Conservation (phyloP, 2,113 vertebrate genomes). For the Anser cygnoides region DNA sequence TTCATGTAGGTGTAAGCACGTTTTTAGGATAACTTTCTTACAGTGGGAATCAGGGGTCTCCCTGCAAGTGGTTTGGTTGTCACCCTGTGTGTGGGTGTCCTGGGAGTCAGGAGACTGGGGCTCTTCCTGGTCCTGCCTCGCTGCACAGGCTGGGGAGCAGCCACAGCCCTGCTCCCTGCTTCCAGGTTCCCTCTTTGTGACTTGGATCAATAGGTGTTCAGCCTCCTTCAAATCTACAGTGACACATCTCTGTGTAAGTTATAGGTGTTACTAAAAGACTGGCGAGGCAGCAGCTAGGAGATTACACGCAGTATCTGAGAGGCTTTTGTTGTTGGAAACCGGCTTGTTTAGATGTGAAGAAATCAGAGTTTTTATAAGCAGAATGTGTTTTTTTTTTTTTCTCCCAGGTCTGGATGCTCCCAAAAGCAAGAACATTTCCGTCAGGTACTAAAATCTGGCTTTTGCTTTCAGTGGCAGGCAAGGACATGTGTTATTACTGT, state of each 20-base stretch:
- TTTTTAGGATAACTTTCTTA: background rate
- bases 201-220: background rate
- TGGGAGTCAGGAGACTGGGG: accelerated
- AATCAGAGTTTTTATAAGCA: conserved; percentile 6
- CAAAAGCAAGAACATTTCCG: background rate
- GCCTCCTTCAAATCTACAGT: background rate
- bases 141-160: background rate
- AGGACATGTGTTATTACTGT: conserved; percentile 42
- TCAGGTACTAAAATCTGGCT: conserved; percentile 26
- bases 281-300: background rate
- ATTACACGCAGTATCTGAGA: background rate
- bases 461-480: conserved; percentile 29
- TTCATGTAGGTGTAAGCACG: background rate
- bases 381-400: background rate
- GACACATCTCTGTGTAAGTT: background rate
- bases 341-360: background rate
- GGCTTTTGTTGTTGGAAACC: background rate
- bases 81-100: background rate
- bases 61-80: background rate
- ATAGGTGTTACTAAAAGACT: background rate
- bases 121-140: background rate
- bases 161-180: background rate
- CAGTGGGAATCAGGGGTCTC: accelerated
- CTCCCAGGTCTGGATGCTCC: background rate
- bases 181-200: background rate